Evolutionary conservation across 2,888 invertebrate species (phyloP).

Genomic region (Athalia circularis): DNA sequence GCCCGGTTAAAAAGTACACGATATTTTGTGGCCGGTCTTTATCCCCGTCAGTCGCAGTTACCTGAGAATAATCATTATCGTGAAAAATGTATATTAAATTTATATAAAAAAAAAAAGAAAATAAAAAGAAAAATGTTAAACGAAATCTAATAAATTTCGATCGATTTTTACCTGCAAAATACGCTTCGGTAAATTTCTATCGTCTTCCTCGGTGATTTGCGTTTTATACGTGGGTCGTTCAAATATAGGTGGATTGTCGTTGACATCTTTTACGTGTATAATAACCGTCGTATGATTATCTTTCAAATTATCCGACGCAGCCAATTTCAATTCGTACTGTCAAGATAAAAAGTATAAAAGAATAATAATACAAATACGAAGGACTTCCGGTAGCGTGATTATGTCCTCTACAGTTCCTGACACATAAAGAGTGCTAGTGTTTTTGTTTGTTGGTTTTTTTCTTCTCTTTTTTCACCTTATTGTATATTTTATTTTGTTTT

Average conservation of each 20-base stretch:
- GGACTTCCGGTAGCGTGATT: too few relatives aligned
- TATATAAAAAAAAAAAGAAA: slow-evolving; percentile 7
- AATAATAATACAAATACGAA: too few relatives aligned
- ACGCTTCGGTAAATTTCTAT: slow-evolving; percentile 94
- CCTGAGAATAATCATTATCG: slow-evolving; percentile 77
- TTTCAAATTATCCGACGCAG: slow-evolving; percentile 96
- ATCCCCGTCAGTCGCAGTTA: slow-evolving; percentile 96
- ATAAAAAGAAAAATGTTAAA: neutral
- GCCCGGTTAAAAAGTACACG: slow-evolving; percentile 96
- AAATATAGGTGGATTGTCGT: slow-evolving; percentile 98
- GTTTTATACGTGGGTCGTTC: slow-evolving; percentile 95
- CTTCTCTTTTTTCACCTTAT: neutral
- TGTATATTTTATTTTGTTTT: neutral
- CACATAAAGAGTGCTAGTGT: too few relatives aligned
- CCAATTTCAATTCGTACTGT: slow-evolving; percentile 95
- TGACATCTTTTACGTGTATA: slow-evolving; percentile 97
- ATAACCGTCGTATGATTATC: slow-evolving; percentile 98
- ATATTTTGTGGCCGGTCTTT: slow-evolving; percentile 96
- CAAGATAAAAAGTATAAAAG: slow-evolving; percentile 49
- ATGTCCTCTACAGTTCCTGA: too few relatives aligned
- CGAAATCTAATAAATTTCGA: neutral
- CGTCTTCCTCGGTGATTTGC: slow-evolving; percentile 97
- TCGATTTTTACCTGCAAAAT: slow-evolving; percentile 84
- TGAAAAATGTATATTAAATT: slow-evolving; percentile 44
- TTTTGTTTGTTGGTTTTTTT: neutral